Percentiles rank a stretch among this genome's conserved stretches.
Evolutionary conservation across 2,797 vertebrate species (phyloP).

Genomic region (Thalassophryne amazonica): DNA sequence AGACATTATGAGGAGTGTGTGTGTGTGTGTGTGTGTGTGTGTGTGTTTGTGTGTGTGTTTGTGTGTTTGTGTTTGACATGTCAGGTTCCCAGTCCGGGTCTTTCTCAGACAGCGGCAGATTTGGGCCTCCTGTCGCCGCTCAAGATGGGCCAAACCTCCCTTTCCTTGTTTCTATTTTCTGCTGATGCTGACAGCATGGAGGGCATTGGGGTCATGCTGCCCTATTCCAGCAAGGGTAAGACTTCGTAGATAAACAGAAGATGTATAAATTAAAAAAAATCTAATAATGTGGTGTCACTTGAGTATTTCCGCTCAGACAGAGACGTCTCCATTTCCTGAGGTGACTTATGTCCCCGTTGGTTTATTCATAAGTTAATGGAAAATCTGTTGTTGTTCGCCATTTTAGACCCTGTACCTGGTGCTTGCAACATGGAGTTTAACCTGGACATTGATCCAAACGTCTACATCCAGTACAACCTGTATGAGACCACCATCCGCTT

Average conservation of each 20-base stretch:
- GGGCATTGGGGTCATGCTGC: conserved; percentile 82
- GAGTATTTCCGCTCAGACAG: no score
- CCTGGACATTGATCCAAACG: conserved; percentile 87
- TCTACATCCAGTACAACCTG: conserved; percentile 88
- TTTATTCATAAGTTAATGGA: no score
- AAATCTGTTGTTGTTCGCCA: not conserved
- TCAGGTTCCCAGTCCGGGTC: conserved; percentile 70
- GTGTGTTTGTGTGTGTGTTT: not conserved
- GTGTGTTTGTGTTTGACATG: not conserved
- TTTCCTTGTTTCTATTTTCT: conserved; percentile 82
- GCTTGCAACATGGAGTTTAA: conserved; percentile 89
- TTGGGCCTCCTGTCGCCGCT: conserved; percentile 84
- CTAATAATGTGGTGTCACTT: no score
- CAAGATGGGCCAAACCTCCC: conserved; percentile 66
- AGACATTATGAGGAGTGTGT: not conserved
- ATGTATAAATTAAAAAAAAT: no score
- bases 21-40: not conserved
- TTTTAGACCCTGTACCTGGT: conserved; percentile 91
- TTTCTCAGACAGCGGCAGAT: conserved; percentile 78
- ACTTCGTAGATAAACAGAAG: not conserved
- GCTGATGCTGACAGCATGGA: conserved; percentile 57
- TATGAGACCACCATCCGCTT: conserved; percentile 86
- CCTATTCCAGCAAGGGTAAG: conserved; percentile 81
- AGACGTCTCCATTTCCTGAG: no score
- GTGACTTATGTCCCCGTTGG: no score